Evolutionary conservation across 2,113 vertebrate genomes (phyloP), one percentile per base, ranked within the genome.

Genomic region (Neomonachus schauinslandi): DNA sequence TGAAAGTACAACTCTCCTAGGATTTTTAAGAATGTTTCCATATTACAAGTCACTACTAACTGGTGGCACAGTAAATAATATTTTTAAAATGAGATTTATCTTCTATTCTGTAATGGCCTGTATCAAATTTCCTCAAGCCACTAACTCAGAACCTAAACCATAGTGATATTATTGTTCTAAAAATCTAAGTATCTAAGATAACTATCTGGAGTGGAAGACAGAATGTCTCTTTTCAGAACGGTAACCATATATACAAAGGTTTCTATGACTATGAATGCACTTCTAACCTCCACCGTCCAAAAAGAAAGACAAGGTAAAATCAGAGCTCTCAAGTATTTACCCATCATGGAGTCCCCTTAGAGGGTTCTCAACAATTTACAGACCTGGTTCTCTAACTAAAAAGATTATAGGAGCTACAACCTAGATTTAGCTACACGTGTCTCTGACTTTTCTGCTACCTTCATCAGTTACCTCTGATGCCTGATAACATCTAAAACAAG

Each of bases 41-140:
- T 31, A 74, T 74, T 24, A 53, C 36, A 46, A 92, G 13, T 36
- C 33, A 91, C 49, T 61, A 90, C 28, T 80, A 80, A 80, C 26
- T 65, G 46, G 33, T 67, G 12, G 46, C 36, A 59, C 28, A 71
- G 51, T 39, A 92, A 82, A 19, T 42, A 55, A 85, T 65, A 77
- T n/a, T 57, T 95, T 91, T 57, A 9, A 95, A 71, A 69, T 86
- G 31, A 95, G 39, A 86, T 79, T 84, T 90, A 90, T 74, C 8
- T 49, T 80, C 51, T 69, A 28, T 88, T 80, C 59, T 91, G 12
- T 11, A 84, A 59, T 24, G 69, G 49, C 65, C n/a, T 69, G 4
- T 57, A 71, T 81, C n/a, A 67, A 55, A 93, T 83, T 76, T 24
- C n/a, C 14, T 65, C 77, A 74, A 72, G 55, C 39, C 22, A 88